Evolutionary conservation across 2,113 vertebrate species (phyloP), one percentile per base, ranked within the genome.

Genomic region (Micronycteris hirsuta): DNA sequence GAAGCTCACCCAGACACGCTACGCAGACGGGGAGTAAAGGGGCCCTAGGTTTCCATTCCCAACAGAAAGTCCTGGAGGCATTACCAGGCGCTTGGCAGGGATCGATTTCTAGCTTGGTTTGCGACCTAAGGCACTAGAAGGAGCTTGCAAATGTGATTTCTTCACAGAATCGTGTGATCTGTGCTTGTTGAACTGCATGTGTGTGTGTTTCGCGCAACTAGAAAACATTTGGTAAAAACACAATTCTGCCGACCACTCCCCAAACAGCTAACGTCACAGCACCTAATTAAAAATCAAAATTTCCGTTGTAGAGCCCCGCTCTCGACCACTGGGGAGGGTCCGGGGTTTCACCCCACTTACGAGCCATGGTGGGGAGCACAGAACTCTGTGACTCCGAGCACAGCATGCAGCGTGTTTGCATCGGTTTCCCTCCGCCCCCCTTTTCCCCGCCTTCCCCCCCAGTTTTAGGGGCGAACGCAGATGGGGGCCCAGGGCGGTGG

Each of bases 161-260:
- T 74, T 20, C 6, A 20, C 7, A 20, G 38, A n/a, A 65, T 28
- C 36, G 33, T 3, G 12, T 19, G 10, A 47, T 15, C 63, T 71
- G 5, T 56, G n/a, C n/a, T n/a, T n/a, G n/a, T n/a, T n/a, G n/a
- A n/a, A n/a, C n/a, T n/a, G n/a, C n/a, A n/a, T n/a, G 56, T 58
- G 5, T 33, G 43, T 38, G 2, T 47, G 45, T 83, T 11, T 10
- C 14, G 9, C 1, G 45, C 67, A 26, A 54, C 86, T 67, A 45
- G 36, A 67, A 94, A 89, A 28, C 31, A 67, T 65, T 47, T n/a
- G 61, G 73, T 22, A 19, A 94, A 83, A 93, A 17, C 31, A 56
- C 20, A 41, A 20, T 33, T 91, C 71, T 54, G 26, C 13, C 61
- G 93, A 82, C 31, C 4, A 26, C 41, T 58, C 84, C 38, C n/a